Percentiles rank a stretch among this genome's conserved stretches.
These are phyloP conservation scores for Halcyon senegalensis DNA, from an alignment of 2,113 vertebrate species.

Conservation along the genomic window DNA sequence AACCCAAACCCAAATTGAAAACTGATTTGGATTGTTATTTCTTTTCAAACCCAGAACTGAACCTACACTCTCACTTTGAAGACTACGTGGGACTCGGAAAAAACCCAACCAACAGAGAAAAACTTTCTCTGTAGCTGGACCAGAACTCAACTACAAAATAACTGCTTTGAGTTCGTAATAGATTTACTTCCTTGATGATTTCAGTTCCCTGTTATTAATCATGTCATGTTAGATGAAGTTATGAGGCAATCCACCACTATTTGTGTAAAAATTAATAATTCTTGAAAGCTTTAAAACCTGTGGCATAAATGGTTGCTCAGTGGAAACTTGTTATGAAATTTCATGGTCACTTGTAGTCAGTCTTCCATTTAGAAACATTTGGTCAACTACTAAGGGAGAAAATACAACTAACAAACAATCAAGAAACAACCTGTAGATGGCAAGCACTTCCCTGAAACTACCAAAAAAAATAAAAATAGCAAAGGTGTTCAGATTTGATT, in stretches of 20 bases:
- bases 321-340: neutral
- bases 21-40: slow-evolving; percentile 56
- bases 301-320: neutral
- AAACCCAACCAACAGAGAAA: neutral
- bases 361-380: neutral
- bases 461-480: neutral
- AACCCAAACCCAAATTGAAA: slow-evolving; percentile 68
- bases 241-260: slow-evolving; percentile 16
- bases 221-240: neutral
- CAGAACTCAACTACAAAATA: neutral
- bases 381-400: neutral
- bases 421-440: neutral
- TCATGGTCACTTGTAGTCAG: neutral
- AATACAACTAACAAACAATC: neutral
- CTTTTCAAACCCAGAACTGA: slow-evolving; percentile 44
- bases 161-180: neutral
- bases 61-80: slow-evolving; percentile 42
- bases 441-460: neutral
- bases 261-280: slow-evolving; percentile 36
- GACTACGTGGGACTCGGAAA: neutral
- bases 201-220: slow-evolving; percentile 26
- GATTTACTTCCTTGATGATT: slow-evolving; percentile 21
- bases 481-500: neutral
- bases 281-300: slow-evolving; percentile 14
- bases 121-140: slow-evolving; percentile 34